Conservation (phyloP, 2,888 invertebrate species). For the Scaptomyza polygonia region DNA sequence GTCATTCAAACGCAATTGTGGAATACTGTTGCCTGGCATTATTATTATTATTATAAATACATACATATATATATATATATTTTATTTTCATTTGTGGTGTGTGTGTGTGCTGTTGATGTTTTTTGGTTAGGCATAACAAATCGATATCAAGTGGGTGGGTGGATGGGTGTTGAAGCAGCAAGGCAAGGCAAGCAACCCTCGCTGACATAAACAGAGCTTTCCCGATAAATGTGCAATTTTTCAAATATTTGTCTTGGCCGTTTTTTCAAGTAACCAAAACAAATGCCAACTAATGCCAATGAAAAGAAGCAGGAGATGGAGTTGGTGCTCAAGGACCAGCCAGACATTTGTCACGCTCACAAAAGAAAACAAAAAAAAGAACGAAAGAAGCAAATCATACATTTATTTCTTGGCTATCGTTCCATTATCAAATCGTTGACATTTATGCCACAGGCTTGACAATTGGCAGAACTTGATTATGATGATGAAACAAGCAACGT, state of each 20-base stretch:
- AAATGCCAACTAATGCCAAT: constrained; percentile 69
- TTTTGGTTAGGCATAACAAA: constrained; percentile 47
- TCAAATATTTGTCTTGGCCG: constrained; percentile 69
- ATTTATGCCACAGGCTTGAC: constrained; percentile 70
- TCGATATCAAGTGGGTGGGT: constrained; percentile 51
- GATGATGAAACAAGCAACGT: constrained; percentile 71
- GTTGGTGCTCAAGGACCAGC: constrained; percentile 61
- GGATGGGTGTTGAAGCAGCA: too few relatives aligned
- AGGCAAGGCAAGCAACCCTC: constrained; percentile 31
- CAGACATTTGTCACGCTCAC: constrained; percentile 64
- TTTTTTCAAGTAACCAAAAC: constrained; percentile 52
- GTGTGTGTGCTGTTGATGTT: constrained; percentile 17
- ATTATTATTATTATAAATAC: constrained; percentile 11
- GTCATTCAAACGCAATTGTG: constrained; percentile 51
- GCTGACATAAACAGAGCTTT: constrained; percentile 60
- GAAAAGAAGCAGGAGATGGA: background rate
- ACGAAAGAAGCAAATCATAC: background rate
- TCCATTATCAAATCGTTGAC: constrained; percentile 78
- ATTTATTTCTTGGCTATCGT: constrained; percentile 25
- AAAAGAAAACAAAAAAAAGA: background rate
- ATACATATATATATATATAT: constrained; percentile 9
- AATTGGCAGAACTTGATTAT: constrained; percentile 73
- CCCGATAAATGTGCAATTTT: constrained; percentile 66
- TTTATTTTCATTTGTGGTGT: constrained; percentile 3
- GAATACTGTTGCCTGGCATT: constrained; percentile 19